A percentile compares a stretch with the other conserved stretches of the same genome.
Conservation (phyloP, 2,797 vertebrate genomes). For the Epinephelus awoara region DNA sequence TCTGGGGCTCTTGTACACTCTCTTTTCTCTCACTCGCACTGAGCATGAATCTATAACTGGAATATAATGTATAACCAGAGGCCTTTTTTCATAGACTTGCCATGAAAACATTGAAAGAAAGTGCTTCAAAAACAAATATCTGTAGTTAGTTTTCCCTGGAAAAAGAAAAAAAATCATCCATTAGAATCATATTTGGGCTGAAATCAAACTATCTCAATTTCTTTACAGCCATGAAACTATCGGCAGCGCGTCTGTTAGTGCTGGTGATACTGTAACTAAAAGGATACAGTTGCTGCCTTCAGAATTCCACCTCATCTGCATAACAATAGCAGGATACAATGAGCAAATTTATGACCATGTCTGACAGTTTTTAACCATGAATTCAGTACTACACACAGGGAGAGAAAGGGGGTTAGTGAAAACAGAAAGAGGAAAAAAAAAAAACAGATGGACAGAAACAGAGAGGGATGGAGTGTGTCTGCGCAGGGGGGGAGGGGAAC, state of each 20-base stretch:
- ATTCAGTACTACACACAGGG: slow-evolving; percentile 40
- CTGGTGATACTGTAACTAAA: slow-evolving; percentile 62
- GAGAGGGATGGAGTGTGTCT: slow-evolving; percentile 16
- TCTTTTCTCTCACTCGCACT: slow-evolving; percentile 26
- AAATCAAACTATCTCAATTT: slow-evolving; percentile 31
- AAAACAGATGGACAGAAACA: slow-evolving; percentile 51
- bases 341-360: slow-evolving; percentile 65
- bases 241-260: slow-evolving; percentile 30
- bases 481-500: neutral
- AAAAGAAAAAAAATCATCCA: neutral
- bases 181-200: slow-evolving; percentile 15
- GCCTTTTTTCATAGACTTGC: slow-evolving; percentile 10
- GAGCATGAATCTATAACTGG: slow-evolving; percentile 37
- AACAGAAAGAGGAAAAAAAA: slow-evolving; percentile 34
- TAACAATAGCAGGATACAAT: slow-evolving; percentile 65
- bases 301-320: slow-evolving; percentile 66
- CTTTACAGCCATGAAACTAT: slow-evolving; percentile 53
- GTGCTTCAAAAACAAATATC: slow-evolving; percentile 9
- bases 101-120: neutral
- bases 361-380: slow-evolving; percentile 62
- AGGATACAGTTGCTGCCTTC: slow-evolving; percentile 59
- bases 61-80: slow-evolving; percentile 23
- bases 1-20: slow-evolving; percentile 34
- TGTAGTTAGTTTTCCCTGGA: neutral
- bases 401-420: slow-evolving; percentile 8